Percentiles rank a stretch among this genome's conserved stretches.
phyloP scores from a whole-genome alignment of 2,797 vertebrate species.

The Hafferia zeledoni region DNA sequence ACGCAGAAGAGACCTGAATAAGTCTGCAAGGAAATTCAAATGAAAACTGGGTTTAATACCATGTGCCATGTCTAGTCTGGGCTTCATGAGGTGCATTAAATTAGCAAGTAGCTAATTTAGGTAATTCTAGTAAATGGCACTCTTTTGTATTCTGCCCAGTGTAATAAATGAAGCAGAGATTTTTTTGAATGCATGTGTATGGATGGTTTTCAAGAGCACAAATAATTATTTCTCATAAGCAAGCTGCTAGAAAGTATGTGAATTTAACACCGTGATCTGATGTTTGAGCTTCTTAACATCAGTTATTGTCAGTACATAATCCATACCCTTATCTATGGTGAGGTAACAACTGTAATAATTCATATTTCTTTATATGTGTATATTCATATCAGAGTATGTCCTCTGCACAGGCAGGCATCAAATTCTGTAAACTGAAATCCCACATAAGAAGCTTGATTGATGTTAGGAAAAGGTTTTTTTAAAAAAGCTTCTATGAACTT shows the following conservation, averaged over 20 bases:
- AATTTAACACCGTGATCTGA: neutral
- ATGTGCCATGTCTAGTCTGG: accelerated
- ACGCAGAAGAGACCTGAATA: slow-evolving; percentile 98
- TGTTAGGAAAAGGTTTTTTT: neutral
- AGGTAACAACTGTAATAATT: neutral
- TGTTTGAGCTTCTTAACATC: neutral
- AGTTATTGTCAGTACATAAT: neutral
- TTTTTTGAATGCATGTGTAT: neutral
- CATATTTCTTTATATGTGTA: neutral
- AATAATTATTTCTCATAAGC: neutral
- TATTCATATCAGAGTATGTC: neutral
- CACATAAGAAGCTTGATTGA: neutral
- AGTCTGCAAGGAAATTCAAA: slow-evolving; percentile 79
- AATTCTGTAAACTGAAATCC: neutral
- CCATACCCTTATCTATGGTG: neutral
- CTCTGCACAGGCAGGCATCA: neutral
- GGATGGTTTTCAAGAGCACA: neutral
- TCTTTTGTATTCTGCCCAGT: neutral
- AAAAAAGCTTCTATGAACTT: neutral
- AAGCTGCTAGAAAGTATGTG: neutral
- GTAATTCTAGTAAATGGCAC: neutral
- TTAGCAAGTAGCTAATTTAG: neutral
- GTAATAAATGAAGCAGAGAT: neutral
- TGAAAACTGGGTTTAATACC: neutral
- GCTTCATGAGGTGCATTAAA: neutral